Conservation (phyloP, 2,113 vertebrate genomes). For the Melospiza melodia region DNA sequence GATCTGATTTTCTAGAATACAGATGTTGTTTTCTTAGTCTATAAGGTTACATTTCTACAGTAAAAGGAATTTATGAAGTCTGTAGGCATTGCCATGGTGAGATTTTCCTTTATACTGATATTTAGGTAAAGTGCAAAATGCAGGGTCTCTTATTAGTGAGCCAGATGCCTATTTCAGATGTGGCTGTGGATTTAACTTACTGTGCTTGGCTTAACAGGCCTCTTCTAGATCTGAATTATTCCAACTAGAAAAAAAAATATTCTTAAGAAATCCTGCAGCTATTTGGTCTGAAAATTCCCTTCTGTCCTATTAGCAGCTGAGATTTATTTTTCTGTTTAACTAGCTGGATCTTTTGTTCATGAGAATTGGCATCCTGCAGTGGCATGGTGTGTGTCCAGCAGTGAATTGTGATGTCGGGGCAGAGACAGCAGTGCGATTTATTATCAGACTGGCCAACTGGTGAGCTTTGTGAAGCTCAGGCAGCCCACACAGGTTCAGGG, state of each 20-base stretch:
- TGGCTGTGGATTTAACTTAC: neutral
- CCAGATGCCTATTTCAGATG: neutral
- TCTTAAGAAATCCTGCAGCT: neutral
- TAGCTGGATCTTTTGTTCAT: constrained; percentile 15
- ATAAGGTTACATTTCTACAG: neutral
- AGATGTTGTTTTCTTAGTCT: neutral
- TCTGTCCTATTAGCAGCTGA: constrained; percentile 17
- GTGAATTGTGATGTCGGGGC: neutral
- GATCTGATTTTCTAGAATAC: neutral
- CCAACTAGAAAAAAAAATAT: neutral
- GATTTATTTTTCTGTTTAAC: constrained; percentile 49
- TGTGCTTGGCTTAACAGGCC: neutral
- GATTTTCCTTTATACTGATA: neutral
- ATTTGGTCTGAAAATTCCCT: constrained; percentile 2
- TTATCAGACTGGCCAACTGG: neutral
- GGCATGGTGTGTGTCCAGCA: neutral
- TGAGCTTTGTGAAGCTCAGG: neutral
- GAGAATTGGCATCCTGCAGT: constrained; percentile 34
- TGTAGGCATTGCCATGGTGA: neutral
- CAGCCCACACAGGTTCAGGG: neutral
- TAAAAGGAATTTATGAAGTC: neutral
- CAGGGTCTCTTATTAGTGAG: neutral
- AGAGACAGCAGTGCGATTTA: neutral
- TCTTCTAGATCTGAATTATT: neutral
- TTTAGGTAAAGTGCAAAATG: neutral